These are phyloP conservation scores for Eupsilia transversa DNA, from an alignment of 2,888 invertebrate genomes.

Conservation along the genomic window DNA sequence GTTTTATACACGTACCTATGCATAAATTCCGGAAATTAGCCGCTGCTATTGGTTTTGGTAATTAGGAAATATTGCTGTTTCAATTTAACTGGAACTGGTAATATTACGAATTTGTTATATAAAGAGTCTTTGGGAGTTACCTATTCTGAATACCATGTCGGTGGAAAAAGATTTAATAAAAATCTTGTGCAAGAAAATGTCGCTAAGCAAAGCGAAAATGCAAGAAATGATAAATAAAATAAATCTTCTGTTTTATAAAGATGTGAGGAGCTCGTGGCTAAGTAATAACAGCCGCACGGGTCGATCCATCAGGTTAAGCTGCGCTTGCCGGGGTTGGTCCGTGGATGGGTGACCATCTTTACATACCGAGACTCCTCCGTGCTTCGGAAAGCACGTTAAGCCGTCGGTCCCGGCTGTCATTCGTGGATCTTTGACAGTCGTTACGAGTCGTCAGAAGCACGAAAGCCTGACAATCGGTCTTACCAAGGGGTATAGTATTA, in stretches of 20 bases:
- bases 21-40: constrained; percentile 52
- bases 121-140: not conserved
- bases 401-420: too few relatives aligned
- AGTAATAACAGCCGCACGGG: too few relatives aligned
- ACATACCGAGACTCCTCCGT: too few relatives aligned
- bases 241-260: constrained; percentile 15
- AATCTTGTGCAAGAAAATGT: not conserved
- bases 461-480: too few relatives aligned
- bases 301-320: too few relatives aligned
- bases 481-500: too few relatives aligned
- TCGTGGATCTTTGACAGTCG: too few relatives aligned
- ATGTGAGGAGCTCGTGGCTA: too few relatives aligned
- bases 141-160: not conserved
- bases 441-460: too few relatives aligned
- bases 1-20: constrained; percentile 53
- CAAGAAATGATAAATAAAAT: not conserved
- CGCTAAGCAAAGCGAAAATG: not conserved
- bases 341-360: too few relatives aligned
- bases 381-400: too few relatives aligned
- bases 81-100: not conserved
- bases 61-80: constrained; percentile 26
- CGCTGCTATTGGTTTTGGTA: constrained; percentile 14
- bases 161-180: not conserved
- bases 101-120: not conserved
- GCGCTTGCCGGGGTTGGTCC: too few relatives aligned